Evolutionary conservation across 2,113 vertebrate species (phyloP).

Genomic region (Nothoprocta perdicaria): DNA sequence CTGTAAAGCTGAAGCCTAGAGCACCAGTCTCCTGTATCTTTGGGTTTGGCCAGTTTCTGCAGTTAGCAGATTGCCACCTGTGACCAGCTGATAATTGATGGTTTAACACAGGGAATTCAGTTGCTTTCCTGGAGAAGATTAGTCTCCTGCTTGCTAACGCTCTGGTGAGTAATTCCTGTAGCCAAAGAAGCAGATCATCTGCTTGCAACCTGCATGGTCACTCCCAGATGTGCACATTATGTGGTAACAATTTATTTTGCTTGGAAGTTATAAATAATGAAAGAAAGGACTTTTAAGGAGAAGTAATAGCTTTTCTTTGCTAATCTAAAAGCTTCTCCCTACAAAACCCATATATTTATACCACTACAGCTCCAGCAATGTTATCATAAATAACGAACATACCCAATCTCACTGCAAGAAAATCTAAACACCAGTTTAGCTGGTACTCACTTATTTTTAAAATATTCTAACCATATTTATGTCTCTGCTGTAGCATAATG

Average conservation of each 20-base stretch:
- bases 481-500: background rate
- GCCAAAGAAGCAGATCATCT: background rate
- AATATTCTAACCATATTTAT: background rate
- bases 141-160: background rate
- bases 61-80: background rate
- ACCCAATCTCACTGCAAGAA: background rate
- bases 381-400: conserved; percentile 4
- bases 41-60: background rate
- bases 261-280: background rate
- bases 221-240: background rate
- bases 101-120: background rate
- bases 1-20: background rate
- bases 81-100: background rate
- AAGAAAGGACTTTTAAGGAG: background rate
- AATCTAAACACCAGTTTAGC: background rate
- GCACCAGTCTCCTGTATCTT: background rate
- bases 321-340: background rate
- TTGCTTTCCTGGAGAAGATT: background rate
- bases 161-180: background rate
- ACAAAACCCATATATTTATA: background rate
- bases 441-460: background rate
- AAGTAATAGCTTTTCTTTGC: background rate
- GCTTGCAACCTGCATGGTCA: background rate
- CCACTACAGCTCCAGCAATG: background rate
- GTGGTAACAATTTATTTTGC: background rate